These are phyloP conservation scores for Maniola jurtina DNA, from an alignment of 1,140 invertebrate genomes.

Conservation along the genomic window DNA sequence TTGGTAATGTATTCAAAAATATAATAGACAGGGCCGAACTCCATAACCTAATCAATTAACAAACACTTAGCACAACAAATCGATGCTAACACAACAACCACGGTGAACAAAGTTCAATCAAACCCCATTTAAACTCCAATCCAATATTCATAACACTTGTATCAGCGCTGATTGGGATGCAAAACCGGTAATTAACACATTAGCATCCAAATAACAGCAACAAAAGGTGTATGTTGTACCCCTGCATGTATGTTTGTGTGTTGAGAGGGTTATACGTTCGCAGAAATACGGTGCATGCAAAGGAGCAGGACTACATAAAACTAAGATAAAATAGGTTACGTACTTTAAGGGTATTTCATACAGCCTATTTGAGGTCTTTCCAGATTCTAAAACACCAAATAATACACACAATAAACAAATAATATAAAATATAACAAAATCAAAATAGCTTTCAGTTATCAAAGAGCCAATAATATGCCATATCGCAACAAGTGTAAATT, in stretches of 20 bases:
- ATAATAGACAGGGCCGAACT: neutral
- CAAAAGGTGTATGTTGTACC: conserved; percentile 54
- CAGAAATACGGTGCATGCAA: conserved; percentile 27
- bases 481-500: no score
- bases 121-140: conserved; percentile 47
- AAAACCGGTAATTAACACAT: conserved; percentile 71
- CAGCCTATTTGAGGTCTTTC: no score
- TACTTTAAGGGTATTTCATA: no score
- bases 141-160: conserved; percentile 64
- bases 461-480: no score
- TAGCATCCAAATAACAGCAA: conserved; percentile 71
- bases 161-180: conserved; percentile 58
- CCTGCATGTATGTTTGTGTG: conserved; percentile 38
- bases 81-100: neutral
- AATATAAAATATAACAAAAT: no score
- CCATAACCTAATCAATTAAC: conserved; percentile 5
- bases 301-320: no score
- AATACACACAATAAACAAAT: no score
- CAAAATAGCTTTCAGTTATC: no score
- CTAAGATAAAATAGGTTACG: no score
- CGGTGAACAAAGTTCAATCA: conserved; percentile 10
- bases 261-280: conserved; percentile 16
- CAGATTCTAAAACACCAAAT: no score
- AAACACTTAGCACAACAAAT: conserved; percentile 9
- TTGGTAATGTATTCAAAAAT: no score